These are phyloP conservation scores for Xylocampa areola DNA, from an alignment of 2,888 invertebrate species.

Conservation along the genomic window DNA sequence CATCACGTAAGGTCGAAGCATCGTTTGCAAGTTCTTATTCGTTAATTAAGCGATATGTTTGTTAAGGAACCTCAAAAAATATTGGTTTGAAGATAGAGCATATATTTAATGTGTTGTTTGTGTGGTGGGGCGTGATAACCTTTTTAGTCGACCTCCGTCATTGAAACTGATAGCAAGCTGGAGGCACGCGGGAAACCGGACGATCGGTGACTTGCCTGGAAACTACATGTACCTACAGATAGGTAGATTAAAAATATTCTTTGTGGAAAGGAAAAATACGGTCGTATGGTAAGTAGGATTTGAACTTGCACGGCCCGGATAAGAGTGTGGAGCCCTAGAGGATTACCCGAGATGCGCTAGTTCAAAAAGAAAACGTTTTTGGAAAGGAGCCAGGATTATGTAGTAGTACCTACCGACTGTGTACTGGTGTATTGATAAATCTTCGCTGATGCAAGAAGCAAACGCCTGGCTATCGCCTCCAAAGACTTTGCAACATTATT, in stretches of 20 bases:
- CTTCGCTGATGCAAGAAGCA: no score
- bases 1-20: conserved; percentile 26
- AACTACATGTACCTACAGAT: not conserved
- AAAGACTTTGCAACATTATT: no score
- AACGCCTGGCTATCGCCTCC: no score
- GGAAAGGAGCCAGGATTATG: no score
- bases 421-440: no score
- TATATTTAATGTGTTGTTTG: conserved; percentile 63
- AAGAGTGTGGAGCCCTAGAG: no score
- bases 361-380: no score
- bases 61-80: conserved; percentile 68
- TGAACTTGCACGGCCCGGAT: no score
- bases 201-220: conserved; percentile 16
- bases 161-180: conserved; percentile 61
- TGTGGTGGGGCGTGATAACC: conserved; percentile 68
- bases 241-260: not conserved
- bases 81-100: conserved; percentile 51
- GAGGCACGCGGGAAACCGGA: conserved; percentile 39
- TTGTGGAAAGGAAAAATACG: no score
- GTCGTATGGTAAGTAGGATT: no score
- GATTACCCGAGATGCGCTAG: no score
- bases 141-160: conserved; percentile 61
- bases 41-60: conserved; percentile 46
- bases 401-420: no score
- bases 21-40: conserved; percentile 17